Evolutionary conservation across 2,888 invertebrate genomes (phyloP).

Genomic region (Himalopsyche tibetana): DNA sequence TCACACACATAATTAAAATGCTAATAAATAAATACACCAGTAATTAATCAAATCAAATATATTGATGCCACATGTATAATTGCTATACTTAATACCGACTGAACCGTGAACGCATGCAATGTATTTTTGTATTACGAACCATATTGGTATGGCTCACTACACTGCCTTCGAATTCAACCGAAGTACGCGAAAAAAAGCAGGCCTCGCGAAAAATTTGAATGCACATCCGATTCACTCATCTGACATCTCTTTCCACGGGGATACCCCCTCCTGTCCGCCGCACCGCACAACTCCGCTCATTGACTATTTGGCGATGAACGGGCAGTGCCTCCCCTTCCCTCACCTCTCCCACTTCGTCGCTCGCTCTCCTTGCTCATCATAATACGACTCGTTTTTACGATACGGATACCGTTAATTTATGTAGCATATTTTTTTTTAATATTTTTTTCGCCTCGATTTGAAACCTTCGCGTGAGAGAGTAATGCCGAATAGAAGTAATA

Average conservation of each 20-base stretch:
- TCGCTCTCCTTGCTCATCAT: conserved; percentile 17
- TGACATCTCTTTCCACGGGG: conserved; percentile 30
- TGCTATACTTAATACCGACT: too few species aligned
- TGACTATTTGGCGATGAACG: conserved; percentile 49
- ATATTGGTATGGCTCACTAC: background rate
- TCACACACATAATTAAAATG: too few species aligned
- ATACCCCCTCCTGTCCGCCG: conserved; percentile 26
- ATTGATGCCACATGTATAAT: too few species aligned
- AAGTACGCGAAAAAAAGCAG: background rate
- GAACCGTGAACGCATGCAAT: too few species aligned
- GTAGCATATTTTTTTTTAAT: conserved; percentile 17
- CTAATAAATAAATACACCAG: too few species aligned
- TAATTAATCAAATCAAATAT: too few species aligned
- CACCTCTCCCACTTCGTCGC: background rate
- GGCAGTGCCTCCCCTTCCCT: conserved; percentile 1
- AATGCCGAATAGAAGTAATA: too few species aligned
- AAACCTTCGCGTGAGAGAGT: conserved; percentile 30
- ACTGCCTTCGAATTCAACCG: background rate
- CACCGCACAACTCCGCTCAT: conserved; percentile 42
- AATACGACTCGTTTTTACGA: conserved; percentile 41
- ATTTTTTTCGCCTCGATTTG: conserved; percentile 8
- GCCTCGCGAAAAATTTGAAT: conserved; percentile 36
- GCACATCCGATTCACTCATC: conserved; percentile 39
- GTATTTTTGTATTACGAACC: too few species aligned
- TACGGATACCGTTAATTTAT: conserved; percentile 37